Percentiles rank a stretch among this genome's conserved stretches.
These are phyloP conservation scores for Trichogramma pretiosum DNA, from an alignment of 1,140 invertebrate genomes.

Conservation along the genomic window DNA sequence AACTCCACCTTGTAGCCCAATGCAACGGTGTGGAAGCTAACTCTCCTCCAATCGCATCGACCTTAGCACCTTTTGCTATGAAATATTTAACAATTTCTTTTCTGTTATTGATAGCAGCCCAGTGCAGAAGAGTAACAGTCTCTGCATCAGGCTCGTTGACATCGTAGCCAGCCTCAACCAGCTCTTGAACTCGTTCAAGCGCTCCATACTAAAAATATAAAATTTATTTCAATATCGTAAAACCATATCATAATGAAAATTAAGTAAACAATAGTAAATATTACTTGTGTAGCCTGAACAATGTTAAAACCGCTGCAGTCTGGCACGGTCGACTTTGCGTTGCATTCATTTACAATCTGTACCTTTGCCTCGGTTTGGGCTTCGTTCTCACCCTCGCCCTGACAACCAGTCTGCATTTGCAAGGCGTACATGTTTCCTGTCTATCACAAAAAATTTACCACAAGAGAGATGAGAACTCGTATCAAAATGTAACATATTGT, in stretches of 20 bases:
- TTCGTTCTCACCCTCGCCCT: conserved; percentile 36
- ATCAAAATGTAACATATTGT: no score
- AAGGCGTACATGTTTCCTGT: conserved; percentile 37
- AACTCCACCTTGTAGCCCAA: conserved; percentile 91
- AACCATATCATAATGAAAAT: conserved; percentile 2
- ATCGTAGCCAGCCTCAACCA: conserved; percentile 81
- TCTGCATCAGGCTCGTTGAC: conserved; percentile 84
- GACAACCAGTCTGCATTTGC: conserved; percentile 40
- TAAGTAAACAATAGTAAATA: not conserved
- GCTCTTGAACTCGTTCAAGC: conserved; percentile 69
- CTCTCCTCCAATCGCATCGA: conserved; percentile 93
- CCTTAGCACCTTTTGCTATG: conserved; percentile 75
- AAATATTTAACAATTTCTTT: conserved; percentile 85
- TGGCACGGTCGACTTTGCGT: conserved; percentile 37
- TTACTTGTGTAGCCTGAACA: conserved; percentile 83
- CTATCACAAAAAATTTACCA: not conserved
- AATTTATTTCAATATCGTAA: not conserved
- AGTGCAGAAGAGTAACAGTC: conserved; percentile 94
- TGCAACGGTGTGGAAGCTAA: conserved; percentile 91
- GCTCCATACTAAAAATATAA: conserved; percentile 68
- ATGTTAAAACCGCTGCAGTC: conserved; percentile 85
- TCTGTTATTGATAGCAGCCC: conserved; percentile 97
- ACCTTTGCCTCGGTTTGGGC: conserved; percentile 33
- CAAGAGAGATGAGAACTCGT: no score
- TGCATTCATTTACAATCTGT: conserved; percentile 29